phyloP scores from a whole-genome alignment of 2,888 invertebrate genomes.

The Nomada hirtipes region DNA sequence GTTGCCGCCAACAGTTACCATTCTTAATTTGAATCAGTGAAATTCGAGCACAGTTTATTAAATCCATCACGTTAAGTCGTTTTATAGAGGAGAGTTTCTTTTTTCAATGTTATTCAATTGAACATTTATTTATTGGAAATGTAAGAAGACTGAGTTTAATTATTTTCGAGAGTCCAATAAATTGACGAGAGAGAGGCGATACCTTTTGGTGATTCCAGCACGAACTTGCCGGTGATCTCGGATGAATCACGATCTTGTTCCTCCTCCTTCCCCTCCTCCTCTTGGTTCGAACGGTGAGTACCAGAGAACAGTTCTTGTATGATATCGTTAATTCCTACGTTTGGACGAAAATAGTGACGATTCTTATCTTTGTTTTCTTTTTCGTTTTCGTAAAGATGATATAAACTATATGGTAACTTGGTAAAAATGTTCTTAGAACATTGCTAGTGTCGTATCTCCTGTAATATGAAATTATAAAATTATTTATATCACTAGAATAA shows the following conservation, averaged over 20 bases:
- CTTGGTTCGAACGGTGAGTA: slow-evolving; percentile 34
- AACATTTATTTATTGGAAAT: not conserved
- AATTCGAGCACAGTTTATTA: not conserved
- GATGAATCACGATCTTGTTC: slow-evolving; percentile 50
- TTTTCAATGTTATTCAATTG: slow-evolving; percentile 6
- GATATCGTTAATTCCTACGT: not conserved
- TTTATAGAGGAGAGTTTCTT: not conserved
- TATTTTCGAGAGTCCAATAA: not conserved
- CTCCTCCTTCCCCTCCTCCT: slow-evolving; percentile 4
- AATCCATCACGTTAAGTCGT: not conserved
- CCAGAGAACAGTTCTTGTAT: not conserved
- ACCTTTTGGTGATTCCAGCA: slow-evolving; percentile 19
- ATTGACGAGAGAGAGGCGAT: slow-evolving; percentile 9
- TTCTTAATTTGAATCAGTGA: slow-evolving; percentile 5
- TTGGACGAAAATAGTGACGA: not conserved
- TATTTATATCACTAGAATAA: too few relatives aligned
- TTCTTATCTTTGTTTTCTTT: not conserved
- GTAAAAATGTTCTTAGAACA: too few relatives aligned
- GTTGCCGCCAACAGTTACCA: not conserved
- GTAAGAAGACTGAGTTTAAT: not conserved
- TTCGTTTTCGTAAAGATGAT: not conserved
- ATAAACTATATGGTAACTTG: not conserved
- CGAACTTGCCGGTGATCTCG: slow-evolving; percentile 40
- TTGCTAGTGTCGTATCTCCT: too few relatives aligned
- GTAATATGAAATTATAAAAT: too few relatives aligned